A percentile compares a stretch with the other conserved stretches of the same genome.
Evolutionary conservation across 37 sponge, comb jelly and placozoan genomes (phyloP).

Genomic region (Ianthella basta): DNA sequence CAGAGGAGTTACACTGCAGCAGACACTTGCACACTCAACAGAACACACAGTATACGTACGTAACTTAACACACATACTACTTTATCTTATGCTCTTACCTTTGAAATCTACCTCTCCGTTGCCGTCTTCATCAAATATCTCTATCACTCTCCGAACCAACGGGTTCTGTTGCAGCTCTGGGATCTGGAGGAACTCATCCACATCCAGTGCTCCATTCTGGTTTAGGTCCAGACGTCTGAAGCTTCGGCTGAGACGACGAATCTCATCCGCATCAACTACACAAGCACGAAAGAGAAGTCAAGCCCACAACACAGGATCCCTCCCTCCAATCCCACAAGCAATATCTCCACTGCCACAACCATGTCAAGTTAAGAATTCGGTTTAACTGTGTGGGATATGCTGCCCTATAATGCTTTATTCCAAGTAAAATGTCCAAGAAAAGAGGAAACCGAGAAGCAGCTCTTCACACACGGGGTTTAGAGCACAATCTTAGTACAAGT

Average conservation of each 20-base stretch:
- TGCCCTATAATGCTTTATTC: background rate
- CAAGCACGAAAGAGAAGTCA: background rate
- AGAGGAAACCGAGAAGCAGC: no score
- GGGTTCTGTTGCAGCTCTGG: slow-evolving; percentile 99
- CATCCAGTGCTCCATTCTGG: slow-evolving; percentile 92
- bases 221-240: slow-evolving; percentile 96
- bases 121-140: slow-evolving; percentile 95
- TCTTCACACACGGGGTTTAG: no score
- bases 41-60: no score
- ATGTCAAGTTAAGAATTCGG: no score
- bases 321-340: no score
- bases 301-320: no score
- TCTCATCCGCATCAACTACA: slow-evolving; percentile 90
- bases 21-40: no score
- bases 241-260: slow-evolving; percentile 83
- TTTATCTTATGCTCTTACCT: slow-evolving; percentile 45
- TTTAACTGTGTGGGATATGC: background rate
- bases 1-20: no score
- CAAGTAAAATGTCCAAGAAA: no score
- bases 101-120: slow-evolving; percentile 99
- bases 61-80: background rate
- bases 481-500: no score
- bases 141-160: slow-evolving; percentile 94
- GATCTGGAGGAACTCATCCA: slow-evolving; percentile 94
- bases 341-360: no score